Evolutionary conservation across 2,113 vertebrate genomes (phyloP).

Genomic region (Corvus hawaiiensis): DNA sequence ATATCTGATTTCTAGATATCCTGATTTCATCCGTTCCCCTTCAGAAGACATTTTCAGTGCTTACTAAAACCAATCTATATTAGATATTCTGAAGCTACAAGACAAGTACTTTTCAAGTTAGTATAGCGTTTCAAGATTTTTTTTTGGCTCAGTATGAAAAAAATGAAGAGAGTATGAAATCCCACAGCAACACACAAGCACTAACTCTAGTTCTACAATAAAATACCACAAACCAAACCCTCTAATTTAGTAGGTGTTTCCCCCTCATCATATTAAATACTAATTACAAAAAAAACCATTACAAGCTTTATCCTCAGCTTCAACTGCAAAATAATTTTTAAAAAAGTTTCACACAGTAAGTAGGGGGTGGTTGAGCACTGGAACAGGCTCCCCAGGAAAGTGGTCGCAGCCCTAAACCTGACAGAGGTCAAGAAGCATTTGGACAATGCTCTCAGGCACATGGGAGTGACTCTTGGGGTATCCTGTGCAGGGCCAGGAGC

Average conservation of each 20-base stretch:
- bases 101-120: neutral
- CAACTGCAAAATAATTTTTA: neutral
- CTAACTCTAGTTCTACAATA: conserved; percentile 34
- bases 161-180: neutral
- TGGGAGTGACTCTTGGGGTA: neutral
- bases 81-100: neutral
- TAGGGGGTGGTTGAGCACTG: neutral
- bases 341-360: neutral
- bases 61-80: neutral
- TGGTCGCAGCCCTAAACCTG: neutral
- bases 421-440: neutral
- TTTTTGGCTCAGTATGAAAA: neutral
- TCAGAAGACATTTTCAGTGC: neutral
- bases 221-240: neutral
- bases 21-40: neutral
- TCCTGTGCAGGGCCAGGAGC: too few relatives aligned
- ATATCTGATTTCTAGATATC: neutral
- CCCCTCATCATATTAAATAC: neutral
- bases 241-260: neutral
- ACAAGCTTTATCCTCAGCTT: neutral
- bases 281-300: neutral
- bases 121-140: neutral
- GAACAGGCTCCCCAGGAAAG: neutral
- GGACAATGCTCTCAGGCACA: neutral
- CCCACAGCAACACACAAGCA: neutral